Percentiles rank a stretch among this genome's conserved stretches.
These are phyloP conservation scores for Eidolon dupreanum DNA, from an alignment of 2,797 vertebrate species.

Conservation along the genomic window DNA sequence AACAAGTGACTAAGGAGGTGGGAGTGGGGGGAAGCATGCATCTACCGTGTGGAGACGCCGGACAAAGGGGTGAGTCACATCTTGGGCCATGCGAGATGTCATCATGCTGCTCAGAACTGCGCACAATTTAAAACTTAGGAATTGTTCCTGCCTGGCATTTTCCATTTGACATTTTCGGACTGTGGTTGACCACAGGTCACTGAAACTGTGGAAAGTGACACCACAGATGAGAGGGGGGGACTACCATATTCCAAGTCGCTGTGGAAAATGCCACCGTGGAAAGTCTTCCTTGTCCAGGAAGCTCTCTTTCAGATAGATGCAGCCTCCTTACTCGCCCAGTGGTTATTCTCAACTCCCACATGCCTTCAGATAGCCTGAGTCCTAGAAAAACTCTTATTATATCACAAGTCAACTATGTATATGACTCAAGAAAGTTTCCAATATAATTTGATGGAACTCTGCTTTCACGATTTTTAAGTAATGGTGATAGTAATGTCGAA, in stretches of 20 bases:
- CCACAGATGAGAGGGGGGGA: too few relatives aligned
- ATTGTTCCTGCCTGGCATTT: not conserved
- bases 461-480: not conserved
- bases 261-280: not conserved
- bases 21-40: accelerated
- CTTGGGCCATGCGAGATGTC: not conserved
- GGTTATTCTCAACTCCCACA: not conserved
- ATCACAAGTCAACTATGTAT: not conserved
- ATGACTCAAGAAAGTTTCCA: not conserved
- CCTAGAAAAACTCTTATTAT: not conserved
- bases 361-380: not conserved
- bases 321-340: not conserved
- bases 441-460: not conserved
- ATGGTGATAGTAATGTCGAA: not conserved
- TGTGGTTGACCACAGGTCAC: not conserved
- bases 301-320: not conserved
- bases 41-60: accelerated
- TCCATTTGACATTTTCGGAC: not conserved
- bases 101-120: not conserved
- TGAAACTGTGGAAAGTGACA: not conserved
- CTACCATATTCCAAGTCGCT: not conserved
- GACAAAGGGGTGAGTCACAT: not conserved
- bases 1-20: accelerated
- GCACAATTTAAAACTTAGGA: not conserved
- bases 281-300: not conserved